Evolutionary conservation across 2,113 vertebrate genomes (phyloP).

Genomic region (Actinemys pallida): DNA sequence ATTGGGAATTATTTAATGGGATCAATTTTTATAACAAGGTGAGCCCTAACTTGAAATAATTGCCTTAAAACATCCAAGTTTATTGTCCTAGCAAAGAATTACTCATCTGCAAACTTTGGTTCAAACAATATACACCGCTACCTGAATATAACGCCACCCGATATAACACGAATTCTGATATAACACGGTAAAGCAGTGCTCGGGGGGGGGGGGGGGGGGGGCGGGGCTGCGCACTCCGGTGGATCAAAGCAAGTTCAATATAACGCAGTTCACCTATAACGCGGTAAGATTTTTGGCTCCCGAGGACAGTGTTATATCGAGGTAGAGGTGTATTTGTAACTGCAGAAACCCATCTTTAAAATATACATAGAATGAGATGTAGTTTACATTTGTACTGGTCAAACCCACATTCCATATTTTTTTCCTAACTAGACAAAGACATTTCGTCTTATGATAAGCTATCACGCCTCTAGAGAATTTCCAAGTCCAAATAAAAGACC

Average conservation of each 20-base stretch:
- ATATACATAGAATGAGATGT: background rate
- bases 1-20: background rate
- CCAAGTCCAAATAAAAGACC: background rate
- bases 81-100: background rate
- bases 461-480: background rate
- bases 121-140: background rate
- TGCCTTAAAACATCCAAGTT: background rate
- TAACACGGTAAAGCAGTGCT: no score
- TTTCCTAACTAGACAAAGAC: background rate
- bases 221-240: no score
- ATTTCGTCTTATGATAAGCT: background rate
- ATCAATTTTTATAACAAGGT: background rate
- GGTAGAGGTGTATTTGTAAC: background rate
- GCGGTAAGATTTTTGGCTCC: no score
- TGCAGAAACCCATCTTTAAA: constrained; percentile 38
- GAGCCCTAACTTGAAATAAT: background rate
- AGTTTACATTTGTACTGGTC: constrained; percentile 56
- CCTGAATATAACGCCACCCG: no score
- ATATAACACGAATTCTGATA: no score
- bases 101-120: background rate
- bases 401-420: background rate
- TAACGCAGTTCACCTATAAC: no score
- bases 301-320: no score
- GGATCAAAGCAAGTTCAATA: no score
- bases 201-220: no score